These are phyloP conservation scores for Cotesia vestalis DNA, from an alignment of 1,140 invertebrate genomes.

Conservation along the genomic window DNA sequence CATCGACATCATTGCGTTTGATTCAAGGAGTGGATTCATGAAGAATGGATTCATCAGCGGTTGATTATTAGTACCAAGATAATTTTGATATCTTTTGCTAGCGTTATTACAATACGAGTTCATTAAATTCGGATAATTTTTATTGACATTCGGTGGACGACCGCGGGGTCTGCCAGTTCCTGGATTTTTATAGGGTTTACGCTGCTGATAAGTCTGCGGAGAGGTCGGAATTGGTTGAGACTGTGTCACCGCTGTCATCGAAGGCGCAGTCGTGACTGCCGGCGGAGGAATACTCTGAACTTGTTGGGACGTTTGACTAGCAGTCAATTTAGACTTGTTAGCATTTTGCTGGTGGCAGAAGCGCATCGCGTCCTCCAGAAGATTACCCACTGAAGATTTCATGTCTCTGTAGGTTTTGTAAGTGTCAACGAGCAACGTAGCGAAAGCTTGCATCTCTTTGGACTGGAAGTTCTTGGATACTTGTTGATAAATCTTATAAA, in stretches of 20 bases:
- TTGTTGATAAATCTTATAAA: slow-evolving; percentile 71
- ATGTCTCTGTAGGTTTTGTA: slow-evolving; percentile 68
- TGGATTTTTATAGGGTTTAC: slow-evolving; percentile 43
- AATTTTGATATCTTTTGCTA: slow-evolving; percentile 48
- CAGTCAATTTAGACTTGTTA: slow-evolving; percentile 48
- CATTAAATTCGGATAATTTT: slow-evolving; percentile 53
- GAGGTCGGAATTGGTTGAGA: slow-evolving; percentile 41
- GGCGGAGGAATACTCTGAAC: neutral
- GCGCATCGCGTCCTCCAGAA: slow-evolving; percentile 53
- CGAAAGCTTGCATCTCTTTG: slow-evolving; percentile 66
- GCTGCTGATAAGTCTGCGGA: slow-evolving; percentile 41
- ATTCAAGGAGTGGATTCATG: slow-evolving; percentile 57
- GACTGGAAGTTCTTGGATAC: slow-evolving; percentile 70
- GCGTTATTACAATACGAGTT: slow-evolving; percentile 54
- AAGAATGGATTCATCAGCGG: slow-evolving; percentile 57
- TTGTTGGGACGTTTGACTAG: slow-evolving; percentile 20
- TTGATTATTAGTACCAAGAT: slow-evolving; percentile 50
- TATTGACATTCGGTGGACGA: slow-evolving; percentile 59
- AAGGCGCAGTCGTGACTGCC: neutral
- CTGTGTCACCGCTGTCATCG: slow-evolving; percentile 22
- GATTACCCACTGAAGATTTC: slow-evolving; percentile 56
- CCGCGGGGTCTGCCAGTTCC: slow-evolving; percentile 56
- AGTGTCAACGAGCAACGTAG: slow-evolving; percentile 70
- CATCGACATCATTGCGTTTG: slow-evolving; percentile 56
- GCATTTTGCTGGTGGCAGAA: slow-evolving; percentile 56